A percentile compares a stretch with the other conserved stretches of the same genome.
These are phyloP conservation scores for Corvus cornix DNA, from an alignment of 2,113 vertebrate genomes.

Conservation along the genomic window DNA sequence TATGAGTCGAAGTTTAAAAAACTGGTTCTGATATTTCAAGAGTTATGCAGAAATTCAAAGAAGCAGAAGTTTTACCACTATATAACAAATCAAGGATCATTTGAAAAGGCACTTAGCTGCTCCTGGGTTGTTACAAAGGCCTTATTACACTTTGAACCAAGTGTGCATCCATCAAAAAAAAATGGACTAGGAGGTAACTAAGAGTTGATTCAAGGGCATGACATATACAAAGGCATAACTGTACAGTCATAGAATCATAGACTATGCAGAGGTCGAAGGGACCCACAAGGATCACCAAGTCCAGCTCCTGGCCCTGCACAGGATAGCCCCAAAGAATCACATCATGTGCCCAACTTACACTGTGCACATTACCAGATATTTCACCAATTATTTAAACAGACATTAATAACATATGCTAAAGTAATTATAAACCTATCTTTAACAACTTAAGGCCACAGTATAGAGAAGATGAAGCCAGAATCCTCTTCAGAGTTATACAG, in stretches of 20 bases:
- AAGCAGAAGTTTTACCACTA: background rate
- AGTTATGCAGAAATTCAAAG: background rate
- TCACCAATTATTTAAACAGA: background rate
- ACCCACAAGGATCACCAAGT: accelerated
- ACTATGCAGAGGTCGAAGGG: background rate
- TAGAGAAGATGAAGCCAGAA: background rate
- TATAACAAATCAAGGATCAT: background rate
- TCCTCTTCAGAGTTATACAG: background rate
- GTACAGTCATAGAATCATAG: background rate
- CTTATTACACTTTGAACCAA: background rate
- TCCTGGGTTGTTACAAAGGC: background rate
- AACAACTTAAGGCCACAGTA: background rate
- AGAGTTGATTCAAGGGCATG: background rate
- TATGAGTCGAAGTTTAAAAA: background rate
- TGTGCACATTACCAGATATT: background rate
- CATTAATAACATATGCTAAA: background rate
- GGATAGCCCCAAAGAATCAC: background rate
- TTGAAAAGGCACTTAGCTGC: conserved; percentile 11
- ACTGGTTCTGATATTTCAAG: background rate
- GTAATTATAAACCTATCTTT: background rate
- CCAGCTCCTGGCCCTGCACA: background rate
- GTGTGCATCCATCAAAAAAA: background rate
- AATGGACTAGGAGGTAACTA: background rate
- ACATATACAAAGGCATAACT: background rate
- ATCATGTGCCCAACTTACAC: background rate